Base-by-base conservation (phyloP, 2,888 invertebrate genomes). In the Margaritifera margaritifera region DNA sequence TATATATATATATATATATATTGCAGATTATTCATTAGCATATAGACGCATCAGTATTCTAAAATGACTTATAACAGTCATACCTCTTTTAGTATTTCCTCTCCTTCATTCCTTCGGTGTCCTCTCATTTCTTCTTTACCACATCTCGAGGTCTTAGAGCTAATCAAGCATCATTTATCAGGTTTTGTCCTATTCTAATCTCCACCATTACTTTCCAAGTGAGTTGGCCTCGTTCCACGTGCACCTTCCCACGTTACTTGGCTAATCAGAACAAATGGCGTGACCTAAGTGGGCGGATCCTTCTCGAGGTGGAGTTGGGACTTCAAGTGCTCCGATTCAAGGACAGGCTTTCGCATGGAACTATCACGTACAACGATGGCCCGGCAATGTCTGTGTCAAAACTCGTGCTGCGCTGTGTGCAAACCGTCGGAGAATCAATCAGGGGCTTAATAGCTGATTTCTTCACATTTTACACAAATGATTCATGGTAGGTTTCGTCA, bases 231-330 rank as follows among this genome's bases (percentile, higher is more conserved):
- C 71, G 73, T 57, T 69, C 73, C 51, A 52, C 66, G 4, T 87
- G 87, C 62, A 64, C 72, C 22, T 87, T 86, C 71, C 87, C 86
- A 6, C 80, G 83, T 55, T 77, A 82, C 73, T 78, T 84, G 64
- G 69, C 75, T 2, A 74, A 71, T 27, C 72, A 74, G 52, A 78
- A 78, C 25, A 78, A 80, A 66, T 88, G 88, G 88, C 80, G 84
- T 20, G 87, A 88, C 69, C 78, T 87, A 51, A 80, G 79, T 42
- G 85, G 85, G 42, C 76, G 78, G 50, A 81, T 79, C 64, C 66
- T 75, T 53, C 74, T 86, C 52, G 72, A 79, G 22, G 75, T 85
- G 19, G 84, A 84, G 69, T 68, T 72, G 24, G 79, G 81, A 15
- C 70, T 79, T 50, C 82, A 86, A 64, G 77, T 79, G 57, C 76